Conservation (phyloP, 1,140 invertebrate genomes). For the Lithobius niger region DNA sequence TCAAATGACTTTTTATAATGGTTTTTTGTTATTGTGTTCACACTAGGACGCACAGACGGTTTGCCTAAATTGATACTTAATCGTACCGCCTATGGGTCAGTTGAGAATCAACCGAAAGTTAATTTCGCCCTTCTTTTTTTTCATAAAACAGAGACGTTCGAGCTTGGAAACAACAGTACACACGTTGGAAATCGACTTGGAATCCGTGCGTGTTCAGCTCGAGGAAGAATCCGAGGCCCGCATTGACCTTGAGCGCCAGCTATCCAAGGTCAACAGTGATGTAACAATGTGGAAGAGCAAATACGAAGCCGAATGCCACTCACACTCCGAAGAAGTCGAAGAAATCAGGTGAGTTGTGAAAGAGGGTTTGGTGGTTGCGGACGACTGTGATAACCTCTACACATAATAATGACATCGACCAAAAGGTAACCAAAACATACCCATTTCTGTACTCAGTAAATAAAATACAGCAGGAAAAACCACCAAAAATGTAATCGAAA, state of each 20-base stretch:
- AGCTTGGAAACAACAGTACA: constrained; percentile 75
- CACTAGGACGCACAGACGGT: too few species aligned
- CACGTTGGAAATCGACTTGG: constrained; percentile 80
- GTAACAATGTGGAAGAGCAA: constrained; percentile 76
- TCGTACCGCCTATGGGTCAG: not conserved
- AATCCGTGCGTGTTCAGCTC: constrained; percentile 78
- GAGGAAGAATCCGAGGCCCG: constrained; percentile 92
- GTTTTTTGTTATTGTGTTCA: too few species aligned
- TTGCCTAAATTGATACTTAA: too few species aligned
- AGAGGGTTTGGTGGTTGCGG: too few species aligned
- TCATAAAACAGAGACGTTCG: constrained; percentile 50
- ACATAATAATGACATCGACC: too few species aligned
- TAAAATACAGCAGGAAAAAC: too few species aligned
- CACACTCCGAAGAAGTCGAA: constrained; percentile 84
- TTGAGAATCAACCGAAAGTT: not conserved
- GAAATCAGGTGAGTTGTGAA: constrained; percentile 54
- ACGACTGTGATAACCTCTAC: too few species aligned
- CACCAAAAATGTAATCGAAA: not conserved
- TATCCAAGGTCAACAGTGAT: constrained; percentile 82
- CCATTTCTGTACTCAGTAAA: too few species aligned
- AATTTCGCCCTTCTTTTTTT: not conserved
- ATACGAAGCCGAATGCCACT: constrained; percentile 77
- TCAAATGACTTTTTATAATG: too few species aligned
- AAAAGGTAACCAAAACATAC: too few species aligned
- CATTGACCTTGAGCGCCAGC: constrained; percentile 83